Percentiles rank a stretch among this genome's conserved stretches.
These are phyloP conservation scores for Hestina assimilis DNA, from an alignment of 1,140 invertebrate species.

Conservation along the genomic window DNA sequence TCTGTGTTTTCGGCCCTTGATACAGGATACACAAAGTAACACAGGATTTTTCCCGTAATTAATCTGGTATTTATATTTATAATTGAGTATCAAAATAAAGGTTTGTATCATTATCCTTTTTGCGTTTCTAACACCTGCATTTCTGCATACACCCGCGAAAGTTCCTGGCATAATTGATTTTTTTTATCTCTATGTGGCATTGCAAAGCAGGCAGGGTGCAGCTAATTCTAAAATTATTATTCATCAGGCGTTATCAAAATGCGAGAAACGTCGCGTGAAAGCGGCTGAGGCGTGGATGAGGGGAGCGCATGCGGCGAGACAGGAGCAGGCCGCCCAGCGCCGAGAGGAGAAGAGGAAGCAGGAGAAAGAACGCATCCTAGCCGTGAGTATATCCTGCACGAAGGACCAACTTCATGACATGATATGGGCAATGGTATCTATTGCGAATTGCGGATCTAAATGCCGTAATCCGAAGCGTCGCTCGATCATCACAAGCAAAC, in stretches of 20 bases:
- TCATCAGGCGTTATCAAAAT: conserved; percentile 88
- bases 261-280: conserved; percentile 94
- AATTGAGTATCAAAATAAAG: no score
- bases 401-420: neutral
- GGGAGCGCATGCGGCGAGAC: conserved; percentile 93
- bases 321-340: conserved; percentile 87
- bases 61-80: no score
- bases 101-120: no score
- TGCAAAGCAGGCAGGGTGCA: no score
- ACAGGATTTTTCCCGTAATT: no score
- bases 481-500: no score
- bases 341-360: conserved; percentile 88
- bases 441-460: no score
- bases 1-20: neutral
- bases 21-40: neutral
- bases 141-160: no score
- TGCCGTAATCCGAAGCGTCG: no score
- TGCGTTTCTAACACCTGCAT: no score
- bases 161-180: no score
- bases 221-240: neutral
- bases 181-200: no score
- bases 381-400: conserved; percentile 57
- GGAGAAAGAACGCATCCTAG: conserved; percentile 93
- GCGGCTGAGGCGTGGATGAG: conserved; percentile 96
- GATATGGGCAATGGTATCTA: neutral